Base-by-base conservation (phyloP, 1,140 invertebrate species). In the Eubasilissa regina region DNA sequence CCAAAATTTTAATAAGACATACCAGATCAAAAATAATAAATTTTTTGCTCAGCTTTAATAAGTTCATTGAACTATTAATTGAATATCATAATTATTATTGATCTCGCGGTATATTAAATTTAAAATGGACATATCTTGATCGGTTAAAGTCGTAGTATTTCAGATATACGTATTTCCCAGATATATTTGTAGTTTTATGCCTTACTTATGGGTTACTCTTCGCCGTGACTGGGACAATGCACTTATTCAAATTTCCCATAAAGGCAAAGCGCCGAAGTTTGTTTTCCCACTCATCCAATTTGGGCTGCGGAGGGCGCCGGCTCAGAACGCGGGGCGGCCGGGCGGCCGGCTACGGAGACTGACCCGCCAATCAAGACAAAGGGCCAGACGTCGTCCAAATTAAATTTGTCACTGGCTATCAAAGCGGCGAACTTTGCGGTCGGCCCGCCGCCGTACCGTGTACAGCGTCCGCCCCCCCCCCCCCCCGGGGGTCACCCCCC, bases 341-440 rank as follows among this genome's bases (percentile, higher is more conserved):
- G 11, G 56, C 19, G 56, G 0, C 8, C 13, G 19, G n/a, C 53
- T 8, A 8, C 17, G 55, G 4, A 62, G 19, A n/a, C 60, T 25
- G 6, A 62, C 62, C 21, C 43, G 60, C 70, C 75, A 77, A 80
- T 80, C 79, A 80, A 80, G 79, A 80, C 79, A 80, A 80, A 77
- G 70, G 68, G 75, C 75, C 66, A 78, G 66, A 35, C 76, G 51
- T 48, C 25, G 17, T 48, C 11, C 75, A 80, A 80, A 80, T 80
- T 80, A 77, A 80, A 80, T 80, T 80, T 80, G 79, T 80, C 79
- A 77, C 75, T 51, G 66, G 72, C 79, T 47, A 80, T 80, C 79
- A 80, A 77, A 80, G 79, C 60, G 44, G 44, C 64, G 64, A 68
- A 68, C 64, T 68, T 68, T 68, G 64, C 44, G 64, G 64, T 47